A percentile compares a stretch with the other conserved stretches of the same genome.
phyloP scores from a whole-genome alignment of 2,797 vertebrate genomes.

The Echeneis naucrates region DNA sequence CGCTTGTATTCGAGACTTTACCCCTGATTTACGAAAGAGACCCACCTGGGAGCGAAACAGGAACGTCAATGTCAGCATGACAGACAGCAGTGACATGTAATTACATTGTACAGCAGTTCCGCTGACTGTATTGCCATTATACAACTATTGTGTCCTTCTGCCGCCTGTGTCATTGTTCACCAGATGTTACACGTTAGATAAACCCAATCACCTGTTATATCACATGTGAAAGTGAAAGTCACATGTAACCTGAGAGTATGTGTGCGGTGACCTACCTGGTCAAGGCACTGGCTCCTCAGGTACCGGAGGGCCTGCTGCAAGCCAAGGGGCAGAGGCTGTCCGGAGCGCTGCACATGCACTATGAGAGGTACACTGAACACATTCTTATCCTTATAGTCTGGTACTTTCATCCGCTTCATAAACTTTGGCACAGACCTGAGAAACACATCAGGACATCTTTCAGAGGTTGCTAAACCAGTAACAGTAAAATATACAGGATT shows the following conservation, averaged over 20 bases:
- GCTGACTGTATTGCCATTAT: constrained; percentile 2
- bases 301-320: constrained; percentile 95
- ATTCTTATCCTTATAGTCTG: constrained; percentile 97
- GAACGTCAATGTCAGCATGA: constrained; percentile 1
- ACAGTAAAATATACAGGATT: not conserved
- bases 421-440: constrained; percentile 97
- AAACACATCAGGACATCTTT: constrained; percentile 24
- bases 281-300: constrained; percentile 94
- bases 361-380: constrained; percentile 97
- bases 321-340: constrained; percentile 95
- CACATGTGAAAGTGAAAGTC: constrained; percentile 18
- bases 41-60: constrained; percentile 87
- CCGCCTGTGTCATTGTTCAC: not conserved
- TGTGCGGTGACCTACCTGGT: constrained; percentile 87
- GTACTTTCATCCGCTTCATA: constrained; percentile 98
- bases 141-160: constrained; percentile 1
- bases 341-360: constrained; percentile 95
- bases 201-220: constrained; percentile 27
- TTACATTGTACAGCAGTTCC: not conserved
- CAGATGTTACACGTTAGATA: not conserved
- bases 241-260: constrained; percentile 13
- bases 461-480: not conserved
- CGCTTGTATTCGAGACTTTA: constrained; percentile 97
- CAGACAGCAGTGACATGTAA: constrained; percentile 2
- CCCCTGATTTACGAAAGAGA: constrained; percentile 97